Evolutionary conservation across 1,140 invertebrate species (phyloP).

Genomic region (Aporrectodea caliginosa): DNA sequence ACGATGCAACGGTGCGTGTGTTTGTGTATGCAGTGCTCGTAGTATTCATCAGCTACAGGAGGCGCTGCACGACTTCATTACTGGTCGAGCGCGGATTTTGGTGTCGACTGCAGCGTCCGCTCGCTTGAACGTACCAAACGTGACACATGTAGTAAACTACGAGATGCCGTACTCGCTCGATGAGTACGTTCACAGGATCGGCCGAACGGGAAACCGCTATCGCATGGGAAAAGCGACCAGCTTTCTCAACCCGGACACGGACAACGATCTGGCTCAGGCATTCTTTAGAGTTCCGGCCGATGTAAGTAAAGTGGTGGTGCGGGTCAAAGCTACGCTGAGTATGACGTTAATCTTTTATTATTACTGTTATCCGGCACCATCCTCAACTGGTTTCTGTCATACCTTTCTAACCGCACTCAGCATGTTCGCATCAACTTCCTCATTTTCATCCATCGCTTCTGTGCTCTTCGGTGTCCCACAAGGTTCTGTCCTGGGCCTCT

Average conservation of each 20-base stretch:
- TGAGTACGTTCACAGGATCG: slow-evolving; percentile 93
- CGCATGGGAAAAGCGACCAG: slow-evolving; percentile 67
- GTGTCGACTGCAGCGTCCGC: slow-evolving; percentile 95
- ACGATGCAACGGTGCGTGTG: too few species aligned
- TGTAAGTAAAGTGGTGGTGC: too few species aligned
- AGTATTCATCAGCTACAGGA: slow-evolving; percentile 89
- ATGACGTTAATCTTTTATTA: too few species aligned
- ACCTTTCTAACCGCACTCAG: too few species aligned
- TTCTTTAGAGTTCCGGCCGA: slow-evolving; percentile 68
- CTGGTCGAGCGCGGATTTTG: slow-evolving; percentile 85
- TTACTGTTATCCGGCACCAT: too few species aligned
- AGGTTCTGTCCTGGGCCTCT: too few species aligned
- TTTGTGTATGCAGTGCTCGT: slow-evolving; percentile 27
- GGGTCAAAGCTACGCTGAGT: too few species aligned
- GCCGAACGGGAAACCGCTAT: slow-evolving; percentile 88
- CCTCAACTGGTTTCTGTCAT: too few species aligned
- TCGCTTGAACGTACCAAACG: slow-evolving; percentile 94
- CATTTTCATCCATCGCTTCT: too few species aligned
- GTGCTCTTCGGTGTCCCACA: too few species aligned
- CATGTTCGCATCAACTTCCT: too few species aligned
- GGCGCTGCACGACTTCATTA: slow-evolving; percentile 84
- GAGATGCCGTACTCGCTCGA: slow-evolving; percentile 82
- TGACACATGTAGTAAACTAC: slow-evolving; percentile 91
- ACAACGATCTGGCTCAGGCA: slow-evolving; percentile 63
- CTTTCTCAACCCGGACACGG: slow-evolving; percentile 58